Conservation (phyloP, 2,797 vertebrate species). For the Helicolenus hilgendorfi region DNA sequence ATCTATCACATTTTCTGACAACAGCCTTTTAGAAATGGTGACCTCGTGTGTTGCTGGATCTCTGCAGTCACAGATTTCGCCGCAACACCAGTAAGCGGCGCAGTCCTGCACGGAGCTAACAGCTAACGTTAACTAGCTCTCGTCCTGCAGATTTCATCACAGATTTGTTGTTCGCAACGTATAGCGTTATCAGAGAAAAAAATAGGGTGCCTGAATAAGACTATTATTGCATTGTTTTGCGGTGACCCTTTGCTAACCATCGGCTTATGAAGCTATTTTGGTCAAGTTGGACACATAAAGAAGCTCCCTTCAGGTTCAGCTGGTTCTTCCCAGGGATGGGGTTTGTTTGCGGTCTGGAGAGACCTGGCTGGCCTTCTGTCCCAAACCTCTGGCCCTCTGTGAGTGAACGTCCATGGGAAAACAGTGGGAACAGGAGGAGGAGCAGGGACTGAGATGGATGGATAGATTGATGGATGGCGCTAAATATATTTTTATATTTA, state of each 20-base stretch:
- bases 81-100: too few relatives aligned
- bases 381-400: conserved; percentile 59
- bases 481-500: conserved; percentile 43
- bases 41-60: too few relatives aligned
- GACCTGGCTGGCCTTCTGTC: conserved; percentile 67
- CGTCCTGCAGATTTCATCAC: too few relatives aligned
- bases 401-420: conserved; percentile 65
- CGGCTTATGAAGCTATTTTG: conserved; percentile 11
- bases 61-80: too few relatives aligned
- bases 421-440: conserved; percentile 33
- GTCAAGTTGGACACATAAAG: conserved; percentile 1
- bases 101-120: too few relatives aligned
- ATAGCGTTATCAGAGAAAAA: too few relatives aligned
- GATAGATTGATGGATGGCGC: conserved; percentile 38
- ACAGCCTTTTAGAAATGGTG: too few relatives aligned
- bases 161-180: too few relatives aligned
- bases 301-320: conserved; percentile 51
- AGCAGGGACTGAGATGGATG: conserved; percentile 27
- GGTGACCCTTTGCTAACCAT: background rate
- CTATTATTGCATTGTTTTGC: background rate
- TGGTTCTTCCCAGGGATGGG: conserved; percentile 49
- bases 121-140: too few relatives aligned
- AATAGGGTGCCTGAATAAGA: background rate
- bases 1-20: too few relatives aligned
- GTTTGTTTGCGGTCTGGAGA: conserved; percentile 26